phyloP scores from a whole-genome alignment of 2,797 vertebrate species.

The Lagorchestes hirsutus region DNA sequence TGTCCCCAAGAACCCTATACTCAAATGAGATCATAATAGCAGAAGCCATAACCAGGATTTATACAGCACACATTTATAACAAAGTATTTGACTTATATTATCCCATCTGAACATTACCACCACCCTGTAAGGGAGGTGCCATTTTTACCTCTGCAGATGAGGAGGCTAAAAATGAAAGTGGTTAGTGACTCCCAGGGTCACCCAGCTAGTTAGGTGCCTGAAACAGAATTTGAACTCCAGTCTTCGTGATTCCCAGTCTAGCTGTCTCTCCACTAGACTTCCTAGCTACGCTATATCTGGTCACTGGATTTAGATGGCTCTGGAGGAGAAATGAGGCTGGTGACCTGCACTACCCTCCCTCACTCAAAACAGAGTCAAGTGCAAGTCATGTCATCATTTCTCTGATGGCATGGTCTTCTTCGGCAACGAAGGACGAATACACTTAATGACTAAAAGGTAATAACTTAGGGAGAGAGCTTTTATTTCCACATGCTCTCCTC shows the following conservation, averaged over 20 bases:
- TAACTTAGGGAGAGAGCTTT: not conserved
- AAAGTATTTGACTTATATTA: not conserved
- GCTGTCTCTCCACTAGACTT: not conserved
- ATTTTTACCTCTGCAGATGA: slow-evolving; percentile 2
- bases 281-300: not conserved
- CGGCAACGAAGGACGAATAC: no score
- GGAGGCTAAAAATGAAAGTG: slow-evolving; percentile 10
- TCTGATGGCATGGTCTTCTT: no score
- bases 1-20: not conserved
- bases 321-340: no score
- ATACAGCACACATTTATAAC: not conserved
- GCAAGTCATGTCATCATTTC: no score
- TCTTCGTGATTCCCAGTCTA: slow-evolving; percentile 14
- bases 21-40: not conserved
- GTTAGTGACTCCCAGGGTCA: not conserved
- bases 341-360: no score
- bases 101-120: slow-evolving; percentile 7
- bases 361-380: no score
- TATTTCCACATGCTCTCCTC: not conserved
- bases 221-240: not conserved
- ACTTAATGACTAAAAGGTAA: not conserved
- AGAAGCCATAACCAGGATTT: not conserved
- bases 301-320: no score
- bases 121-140: not conserved
- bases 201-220: not conserved